Base-by-base conservation (phyloP, 2,888 invertebrate species). In the Campopleginae sp. region DNA sequence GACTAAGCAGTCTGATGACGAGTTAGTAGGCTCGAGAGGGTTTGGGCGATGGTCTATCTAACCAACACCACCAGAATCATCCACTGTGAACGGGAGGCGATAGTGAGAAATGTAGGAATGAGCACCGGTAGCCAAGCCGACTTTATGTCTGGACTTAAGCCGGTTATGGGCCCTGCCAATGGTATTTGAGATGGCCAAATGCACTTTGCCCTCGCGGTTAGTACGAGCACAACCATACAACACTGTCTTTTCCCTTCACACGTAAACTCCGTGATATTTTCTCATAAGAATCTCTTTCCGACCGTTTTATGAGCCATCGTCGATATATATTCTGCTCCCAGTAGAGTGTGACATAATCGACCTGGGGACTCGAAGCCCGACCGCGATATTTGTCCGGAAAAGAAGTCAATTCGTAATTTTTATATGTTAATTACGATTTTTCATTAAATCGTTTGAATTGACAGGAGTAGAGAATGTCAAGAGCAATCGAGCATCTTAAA, bases 101-200 rank as follows among this genome's bases (percentile, higher is more conserved):
- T 58, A 54, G 87, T 86, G 78, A 87, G 86, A 87, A 84, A 87
- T 68, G 17, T n/a, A 85, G 80, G 79, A 82, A 72, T 54, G 84
- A 87, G 86, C 89, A 88, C 78, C 86, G 88, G 86, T 88, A 90
- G 90, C 86, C 91, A 91, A 93, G 92, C 91, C 90, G 91, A 92
- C 90, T 93, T 93, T 93, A 93, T 93, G 93, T 92, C 90, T 88
- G 92, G 89, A 90, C 92, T 91, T 93, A 93, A 94, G 93, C 93
- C 91, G 93, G 93, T 94, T 94, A 94, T 93, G 92, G 93, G 91
- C 91, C 90, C 92, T 92, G 92, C 93, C 93, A 91, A 93, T 93
- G 93, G 93, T 93, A 93, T 94, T 94, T 93, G 93, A 38, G 38
- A 94, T 94, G 93, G 93, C 93, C 92, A 93, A 94, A 93, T 94